Evolutionary conservation across 2,888 invertebrate genomes (phyloP), one percentile per base, ranked within the genome.

Genomic region (Stenodema calcarata): DNA sequence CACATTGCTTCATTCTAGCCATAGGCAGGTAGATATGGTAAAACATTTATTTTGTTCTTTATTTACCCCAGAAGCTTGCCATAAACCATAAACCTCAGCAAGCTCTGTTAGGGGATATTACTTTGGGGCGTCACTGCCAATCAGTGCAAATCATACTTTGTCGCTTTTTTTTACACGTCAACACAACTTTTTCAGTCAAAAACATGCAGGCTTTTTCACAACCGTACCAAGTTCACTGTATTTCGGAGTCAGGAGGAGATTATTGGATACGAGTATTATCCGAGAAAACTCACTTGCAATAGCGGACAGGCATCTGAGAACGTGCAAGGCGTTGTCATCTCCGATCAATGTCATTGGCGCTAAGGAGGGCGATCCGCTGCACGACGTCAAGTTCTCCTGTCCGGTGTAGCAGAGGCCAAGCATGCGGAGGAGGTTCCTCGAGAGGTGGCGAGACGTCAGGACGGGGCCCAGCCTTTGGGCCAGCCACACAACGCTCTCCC

Each of bases 391-490:
- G 91, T 95, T 96, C 88, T 96, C 96, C 90, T 94, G 94, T 0
- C 96, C 97, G 28, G 97, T 95, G 91, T 98, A 99, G 91, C 99
- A 99, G 2, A 99, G 92, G 0, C 98, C 96, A 83, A 99, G 92
- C 96, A 99, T 98, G 90, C 98, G 94, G 14, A 99, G 92, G 88
- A 99, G 92, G 92, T 98, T 98, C 87, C 97, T 93, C 0, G 98
- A 96, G 41, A 99, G 93, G 92, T 97, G 95, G 89, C 96, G 94
- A 62, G 98, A 97, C 0, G 98, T 97, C 30, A 99, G 92, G 76
- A 99, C 97, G 0, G 99, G 99, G 0, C 99, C 99, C 23, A 99
- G 92, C 88, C 98, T 94, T 92, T 98, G 97, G 0, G 98, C 95
- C 87, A 99, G 90, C 98, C 99, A 99, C 88, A 97, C 94, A 0